A percentile compares a stretch with the other conserved stretches of the same genome.
These are phyloP conservation scores for Leuciscus waleckii DNA, from an alignment of 2,797 vertebrate genomes.

Conservation along the genomic window DNA sequence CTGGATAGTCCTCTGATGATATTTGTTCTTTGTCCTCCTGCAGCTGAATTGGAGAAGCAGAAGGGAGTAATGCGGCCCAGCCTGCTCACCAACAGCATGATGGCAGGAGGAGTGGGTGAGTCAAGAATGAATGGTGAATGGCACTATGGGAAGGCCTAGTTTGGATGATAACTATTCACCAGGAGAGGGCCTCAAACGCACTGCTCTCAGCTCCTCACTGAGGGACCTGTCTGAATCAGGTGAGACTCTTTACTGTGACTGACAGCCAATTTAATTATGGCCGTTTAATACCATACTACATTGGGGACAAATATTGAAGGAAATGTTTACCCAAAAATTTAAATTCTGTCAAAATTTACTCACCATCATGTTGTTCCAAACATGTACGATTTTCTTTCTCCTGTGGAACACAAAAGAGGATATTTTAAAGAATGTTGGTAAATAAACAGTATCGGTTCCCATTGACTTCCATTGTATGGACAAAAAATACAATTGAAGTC, in stretches of 20 bases:
- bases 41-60: slow-evolving; percentile 94
- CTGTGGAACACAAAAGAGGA: background rate
- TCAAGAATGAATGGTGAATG: slow-evolving; percentile 86
- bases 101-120: slow-evolving; percentile 59
- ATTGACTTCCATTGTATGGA: background rate
- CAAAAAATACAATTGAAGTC: background rate
- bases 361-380: background rate
- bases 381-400: background rate
- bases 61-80: slow-evolving; percentile 90
- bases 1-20: background rate
- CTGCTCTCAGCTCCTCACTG: slow-evolving; percentile 91
- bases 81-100: slow-evolving; percentile 64
- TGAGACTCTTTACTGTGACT: slow-evolving; percentile 60
- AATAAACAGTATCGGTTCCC: background rate
- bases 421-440: background rate
- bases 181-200: slow-evolving; percentile 90
- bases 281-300: background rate
- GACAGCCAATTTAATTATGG: background rate
- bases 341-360: background rate
- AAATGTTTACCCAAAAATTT: background rate
- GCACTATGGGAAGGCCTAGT: slow-evolving; percentile 85
- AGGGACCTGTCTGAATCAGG: slow-evolving; percentile 92
- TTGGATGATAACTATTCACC: slow-evolving; percentile 89
- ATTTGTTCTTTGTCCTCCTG: background rate
- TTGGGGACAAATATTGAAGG: background rate